A percentile compares a stretch with the other conserved stretches of the same genome.
Conservation (phyloP, 2,888 invertebrate species). For the Operophtera brumata region DNA sequence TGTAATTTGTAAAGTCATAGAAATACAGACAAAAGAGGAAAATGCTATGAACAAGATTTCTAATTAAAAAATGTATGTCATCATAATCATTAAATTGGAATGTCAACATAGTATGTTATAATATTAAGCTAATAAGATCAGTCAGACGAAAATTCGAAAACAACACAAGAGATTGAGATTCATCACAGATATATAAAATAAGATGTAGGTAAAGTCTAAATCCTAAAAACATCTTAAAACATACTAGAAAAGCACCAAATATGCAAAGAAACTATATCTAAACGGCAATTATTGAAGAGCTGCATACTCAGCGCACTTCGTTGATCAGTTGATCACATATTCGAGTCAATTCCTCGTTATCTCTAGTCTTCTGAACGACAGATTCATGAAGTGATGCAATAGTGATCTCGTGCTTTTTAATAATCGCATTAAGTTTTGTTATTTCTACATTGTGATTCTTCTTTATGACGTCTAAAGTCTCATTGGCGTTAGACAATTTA, state of each 20-base stretch:
- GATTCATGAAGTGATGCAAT: conserved; percentile 90
- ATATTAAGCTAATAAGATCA: conserved; percentile 1
- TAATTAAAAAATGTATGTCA: neutral
- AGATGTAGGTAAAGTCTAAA: conserved; percentile 13
- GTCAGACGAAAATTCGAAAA: conserved; percentile 11
- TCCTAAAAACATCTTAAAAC: conserved; percentile 24
- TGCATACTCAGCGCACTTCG: conserved; percentile 56
- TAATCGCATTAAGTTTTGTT: conserved; percentile 89
- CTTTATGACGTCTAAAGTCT: conserved; percentile 87
- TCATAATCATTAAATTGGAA: neutral
- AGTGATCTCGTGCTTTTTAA: conserved; percentile 93
- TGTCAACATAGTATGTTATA: conserved; percentile 13
- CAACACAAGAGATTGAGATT: conserved; percentile 26
- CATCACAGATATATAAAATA: conserved; percentile 26
- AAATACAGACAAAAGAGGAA: neutral
- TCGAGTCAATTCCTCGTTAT: conserved; percentile 92
- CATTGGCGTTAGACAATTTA: conserved; percentile 86
- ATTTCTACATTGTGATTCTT: conserved; percentile 88
- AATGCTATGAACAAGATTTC: neutral
- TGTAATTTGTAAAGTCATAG: neutral
- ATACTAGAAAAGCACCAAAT: conserved; percentile 33
- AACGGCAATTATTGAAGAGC: conserved; percentile 2
- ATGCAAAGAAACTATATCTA: conserved; percentile 20
- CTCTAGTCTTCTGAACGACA: conserved; percentile 91
- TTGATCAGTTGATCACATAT: conserved; percentile 96